Conservation (phyloP, 2,888 invertebrate species). For the Yponomeuta plumbellus region DNA sequence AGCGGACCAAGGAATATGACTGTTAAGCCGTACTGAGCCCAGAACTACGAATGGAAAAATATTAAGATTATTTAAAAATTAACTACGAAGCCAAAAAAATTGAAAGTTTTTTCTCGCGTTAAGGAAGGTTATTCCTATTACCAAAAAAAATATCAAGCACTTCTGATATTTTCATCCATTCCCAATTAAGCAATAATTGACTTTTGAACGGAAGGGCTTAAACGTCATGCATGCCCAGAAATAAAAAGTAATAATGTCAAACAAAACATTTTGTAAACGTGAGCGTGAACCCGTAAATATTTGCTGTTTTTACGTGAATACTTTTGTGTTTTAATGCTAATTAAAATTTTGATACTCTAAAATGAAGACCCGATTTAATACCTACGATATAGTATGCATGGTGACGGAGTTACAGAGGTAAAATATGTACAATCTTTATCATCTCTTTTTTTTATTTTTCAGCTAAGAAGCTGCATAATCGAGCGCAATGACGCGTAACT, state of each 20-base stretch:
- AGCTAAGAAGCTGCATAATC: neutral
- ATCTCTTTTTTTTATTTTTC: constrained; percentile 27
- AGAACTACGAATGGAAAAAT: too few relatives aligned
- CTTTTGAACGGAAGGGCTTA: neutral
- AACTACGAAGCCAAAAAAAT: too few relatives aligned
- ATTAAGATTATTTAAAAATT: too few relatives aligned
- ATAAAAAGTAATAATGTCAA: neutral
- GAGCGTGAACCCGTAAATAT: neutral
- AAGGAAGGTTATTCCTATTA: too few relatives aligned
- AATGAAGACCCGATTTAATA: constrained; percentile 97
- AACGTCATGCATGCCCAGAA: neutral
- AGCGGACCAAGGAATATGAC: too few relatives aligned
- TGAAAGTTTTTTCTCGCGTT: too few relatives aligned
- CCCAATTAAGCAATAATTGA: too few relatives aligned
- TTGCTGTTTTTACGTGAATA: neutral
- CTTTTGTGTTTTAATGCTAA: neutral
- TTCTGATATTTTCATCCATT: too few relatives aligned
- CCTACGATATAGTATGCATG: constrained; percentile 93
- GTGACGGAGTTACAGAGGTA: constrained; percentile 92
- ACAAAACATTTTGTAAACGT: neutral
- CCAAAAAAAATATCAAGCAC: too few relatives aligned
- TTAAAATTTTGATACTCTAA: constrained; percentile 19
- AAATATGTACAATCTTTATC: constrained; percentile 31
- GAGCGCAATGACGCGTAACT: neutral
- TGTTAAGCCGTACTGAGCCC: too few relatives aligned